Evolutionary conservation across 2,113 vertebrate species (phyloP), one percentile per base, ranked within the genome.

Genomic region (Otolemur garnettii): DNA sequence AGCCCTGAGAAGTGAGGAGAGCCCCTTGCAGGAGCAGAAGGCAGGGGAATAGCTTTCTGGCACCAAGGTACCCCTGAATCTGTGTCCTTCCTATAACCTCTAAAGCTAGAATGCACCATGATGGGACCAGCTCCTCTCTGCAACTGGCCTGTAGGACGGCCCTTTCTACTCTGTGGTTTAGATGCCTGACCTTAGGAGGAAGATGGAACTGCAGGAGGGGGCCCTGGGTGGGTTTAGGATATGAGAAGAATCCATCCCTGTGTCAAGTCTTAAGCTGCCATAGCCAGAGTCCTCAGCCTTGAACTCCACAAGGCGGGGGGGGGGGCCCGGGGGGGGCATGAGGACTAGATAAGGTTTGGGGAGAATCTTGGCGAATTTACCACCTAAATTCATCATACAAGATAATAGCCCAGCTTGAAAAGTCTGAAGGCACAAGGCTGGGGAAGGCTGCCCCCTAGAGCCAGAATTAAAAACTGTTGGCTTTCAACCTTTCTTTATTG

Each of bases 371-470:
- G 7, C 26, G 62, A 96, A 81, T 17, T 90, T 33, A 33, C 33
- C 17, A 80, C 62, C 24, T 59, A 60, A 42, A n/a, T 71, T 79
- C 57, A 59, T 8, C 62, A 57, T 26, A 10, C 38, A 33, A 68
- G 35, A 35, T 79, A 69, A 78, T 72, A 75, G 59, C 59, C 14
- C 12, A 75, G n/a, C 24, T 21, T 68, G 68, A 55, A 64, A 42
- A 92, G 33, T 9, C 45, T 80, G 30, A 30, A 91, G 74, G 59
- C 35, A 59, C 91, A 97, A 93, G 86, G 55, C 74, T 96, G 91
- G 81, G 62, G 64, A 93, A 97, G 92, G 75, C 96, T 91, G 97
- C 97, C 97, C 96, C 80, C 96, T 98, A 87, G 97, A 91, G 97
- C 60, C 90, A 57, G 45, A 42, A 95, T 64, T 26, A 28, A 88